Base-by-base conservation (phyloP, 2,797 vertebrate genomes). In the Channallabes apus region DNA sequence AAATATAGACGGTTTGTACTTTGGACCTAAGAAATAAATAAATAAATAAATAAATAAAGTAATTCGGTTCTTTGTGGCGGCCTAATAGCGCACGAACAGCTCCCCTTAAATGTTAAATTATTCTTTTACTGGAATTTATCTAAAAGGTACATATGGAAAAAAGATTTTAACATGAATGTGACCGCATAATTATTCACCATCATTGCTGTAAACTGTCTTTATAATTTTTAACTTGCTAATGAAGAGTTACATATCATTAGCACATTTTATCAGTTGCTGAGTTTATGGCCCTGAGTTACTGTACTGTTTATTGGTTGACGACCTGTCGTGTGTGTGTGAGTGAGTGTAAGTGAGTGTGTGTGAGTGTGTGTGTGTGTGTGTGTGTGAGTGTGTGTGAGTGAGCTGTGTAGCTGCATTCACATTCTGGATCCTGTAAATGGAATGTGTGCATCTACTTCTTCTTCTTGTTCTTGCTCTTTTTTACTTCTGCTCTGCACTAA, bases 401-500 rank as follows among this genome's bases (percentile, higher is more conserved):
- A 35, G 35, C 35, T 41, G 38, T 41, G 32, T 24, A 62, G 75
- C 93, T 92, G 87, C 91, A 93, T 96, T 89, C 95, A 87, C 94
- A 96, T 93, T 93, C 93, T 89, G 93, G 92, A 90, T 94, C 93
- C 94, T 91, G 92, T 92, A 93, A 90, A 94, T 94, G 94, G 93
- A 95, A 96, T 95, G 94, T 95, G 94, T 93, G 76, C 76, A 58
- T 80, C 65, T 84, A 62, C 73, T 1, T 32, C 73, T 32, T 76
- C n/a, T 65, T 27, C 20, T 62, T 80, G 24, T 65, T 27, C n/a
- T 46, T 80, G 72, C 72, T 81, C 27, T 84, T 85, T 78, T 85
- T 86, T 94, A 96, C 95, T 94, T 94, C 94, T 94, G 92, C 92
- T 94, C 92, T 91, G 93, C 93, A 95, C 95, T 96, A 97, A 97